Conservation (phyloP, 1,140 invertebrate genomes). For the Zaprionus tsacasi region DNA sequence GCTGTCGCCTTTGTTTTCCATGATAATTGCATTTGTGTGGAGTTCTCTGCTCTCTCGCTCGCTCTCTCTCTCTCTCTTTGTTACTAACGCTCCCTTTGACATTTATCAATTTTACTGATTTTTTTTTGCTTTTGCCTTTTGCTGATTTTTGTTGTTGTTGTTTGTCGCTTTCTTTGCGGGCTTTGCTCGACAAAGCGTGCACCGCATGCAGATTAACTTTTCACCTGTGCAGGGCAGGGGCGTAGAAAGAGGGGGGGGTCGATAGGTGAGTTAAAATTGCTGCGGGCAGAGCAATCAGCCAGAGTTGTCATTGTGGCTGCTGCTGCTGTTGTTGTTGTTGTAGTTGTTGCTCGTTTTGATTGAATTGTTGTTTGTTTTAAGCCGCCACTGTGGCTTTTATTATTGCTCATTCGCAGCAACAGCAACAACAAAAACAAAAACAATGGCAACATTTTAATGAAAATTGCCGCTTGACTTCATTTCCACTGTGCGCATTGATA, state of each 20-base stretch:
- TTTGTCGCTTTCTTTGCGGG: constrained; percentile 57
- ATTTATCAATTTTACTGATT: constrained; percentile 70
- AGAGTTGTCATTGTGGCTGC: constrained; percentile 61
- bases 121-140: constrained; percentile 17
- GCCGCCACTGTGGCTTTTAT: constrained; percentile 63
- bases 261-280: constrained; percentile 29
- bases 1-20: constrained; percentile 80
- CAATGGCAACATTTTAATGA: constrained; percentile 83
- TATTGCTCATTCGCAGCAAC: constrained; percentile 73
- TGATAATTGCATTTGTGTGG: constrained; percentile 78
- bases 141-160: constrained; percentile 20
- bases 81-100: constrained; percentile 41
- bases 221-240: constrained; percentile 58
- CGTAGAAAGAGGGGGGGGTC: neutral
- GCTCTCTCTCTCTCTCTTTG: neutral
- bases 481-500: constrained; percentile 71
- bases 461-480: constrained; percentile 83
- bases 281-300: constrained; percentile 65
- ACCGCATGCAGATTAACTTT: constrained; percentile 82
- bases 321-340: constrained; percentile 34
- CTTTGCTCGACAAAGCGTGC: constrained; percentile 77
- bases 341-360: constrained; percentile 65
- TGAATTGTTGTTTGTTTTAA: constrained; percentile 82
- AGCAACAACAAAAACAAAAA: constrained; percentile 65
- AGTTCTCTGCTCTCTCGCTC: neutral